Evolutionary conservation across 1,140 invertebrate species (phyloP).

Genomic region (Camponotus floridanus): DNA sequence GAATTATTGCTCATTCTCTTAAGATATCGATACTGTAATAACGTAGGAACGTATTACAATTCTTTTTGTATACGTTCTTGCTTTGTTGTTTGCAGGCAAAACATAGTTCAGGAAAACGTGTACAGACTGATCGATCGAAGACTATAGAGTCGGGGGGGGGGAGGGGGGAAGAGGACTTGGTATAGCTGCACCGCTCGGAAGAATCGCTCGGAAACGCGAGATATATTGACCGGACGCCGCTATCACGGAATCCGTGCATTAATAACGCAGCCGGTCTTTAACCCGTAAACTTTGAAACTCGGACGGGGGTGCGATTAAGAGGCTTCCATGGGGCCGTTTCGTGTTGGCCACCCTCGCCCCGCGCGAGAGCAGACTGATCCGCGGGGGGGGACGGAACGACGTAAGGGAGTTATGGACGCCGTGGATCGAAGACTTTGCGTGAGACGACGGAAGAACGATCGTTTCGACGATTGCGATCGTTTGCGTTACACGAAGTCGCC

Average conservation of each 20-base stretch:
- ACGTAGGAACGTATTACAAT: neutral
- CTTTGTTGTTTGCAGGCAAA: neutral
- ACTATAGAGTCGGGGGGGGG: neutral
- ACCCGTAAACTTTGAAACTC: constrained; percentile 81
- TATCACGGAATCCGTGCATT: constrained; percentile 81
- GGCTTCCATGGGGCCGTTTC: constrained; percentile 75
- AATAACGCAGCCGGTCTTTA: constrained; percentile 80
- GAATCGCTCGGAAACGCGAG: constrained; percentile 77
- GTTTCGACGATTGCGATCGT: constrained; percentile 73
- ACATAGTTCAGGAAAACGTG: constrained; percentile 8
- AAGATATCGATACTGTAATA: neutral
- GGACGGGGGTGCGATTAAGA: constrained; percentile 81
- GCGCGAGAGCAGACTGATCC: constrained; percentile 38
- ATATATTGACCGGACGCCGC: constrained; percentile 77
- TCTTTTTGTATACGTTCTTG: neutral
- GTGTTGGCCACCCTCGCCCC: constrained; percentile 66
- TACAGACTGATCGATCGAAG: constrained; percentile 64
- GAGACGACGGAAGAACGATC: constrained; percentile 73
- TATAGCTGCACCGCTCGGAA: constrained; percentile 59
- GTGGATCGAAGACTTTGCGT: constrained; percentile 73
- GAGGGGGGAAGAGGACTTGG: neutral
- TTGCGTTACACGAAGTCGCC: constrained; percentile 56
- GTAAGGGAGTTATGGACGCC: constrained; percentile 67
- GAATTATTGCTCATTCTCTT: neutral
- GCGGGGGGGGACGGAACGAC: constrained; percentile 20